Conservation (phyloP, 2,888 invertebrate genomes). For the Apotomis turbidana region DNA sequence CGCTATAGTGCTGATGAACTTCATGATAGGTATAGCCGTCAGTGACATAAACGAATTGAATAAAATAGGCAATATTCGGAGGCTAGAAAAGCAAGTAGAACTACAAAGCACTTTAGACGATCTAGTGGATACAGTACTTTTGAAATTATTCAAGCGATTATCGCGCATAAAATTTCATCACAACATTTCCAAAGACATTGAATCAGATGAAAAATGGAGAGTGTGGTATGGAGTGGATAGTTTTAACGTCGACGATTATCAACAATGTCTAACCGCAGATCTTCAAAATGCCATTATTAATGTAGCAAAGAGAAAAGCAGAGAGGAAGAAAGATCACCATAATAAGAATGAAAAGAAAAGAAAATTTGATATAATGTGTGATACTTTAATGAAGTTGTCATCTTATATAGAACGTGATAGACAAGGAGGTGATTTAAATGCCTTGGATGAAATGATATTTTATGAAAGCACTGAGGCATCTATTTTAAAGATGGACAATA, state of each 20-base stretch:
- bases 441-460: no score
- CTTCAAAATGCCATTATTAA: not conserved
- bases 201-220: not conserved
- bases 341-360: not conserved
- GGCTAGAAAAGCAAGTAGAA: conserved; percentile 64
- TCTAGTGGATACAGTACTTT: not conserved
- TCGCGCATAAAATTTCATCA: not conserved
- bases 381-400: no score
- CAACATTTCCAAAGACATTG: not conserved
- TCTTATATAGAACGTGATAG: no score
- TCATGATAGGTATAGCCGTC: conserved; percentile 68
- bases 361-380: not conserved
- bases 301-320: not conserved
- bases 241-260: not conserved
- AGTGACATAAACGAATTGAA: conserved; percentile 65
- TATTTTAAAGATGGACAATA: no score
- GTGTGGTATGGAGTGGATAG: not conserved
- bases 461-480: no score
- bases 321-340: not conserved
- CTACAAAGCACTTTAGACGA: conserved; percentile 56
- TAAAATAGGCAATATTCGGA: conserved; percentile 60
- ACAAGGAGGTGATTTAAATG: no score
- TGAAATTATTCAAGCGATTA: not conserved
- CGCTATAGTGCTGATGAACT: conserved; percentile 67
- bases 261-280: not conserved